Percentiles rank a stretch among this genome's conserved stretches.
These are phyloP conservation scores for Acleris sparsana DNA, from an alignment of 2,888 invertebrate species.

Conservation along the genomic window DNA sequence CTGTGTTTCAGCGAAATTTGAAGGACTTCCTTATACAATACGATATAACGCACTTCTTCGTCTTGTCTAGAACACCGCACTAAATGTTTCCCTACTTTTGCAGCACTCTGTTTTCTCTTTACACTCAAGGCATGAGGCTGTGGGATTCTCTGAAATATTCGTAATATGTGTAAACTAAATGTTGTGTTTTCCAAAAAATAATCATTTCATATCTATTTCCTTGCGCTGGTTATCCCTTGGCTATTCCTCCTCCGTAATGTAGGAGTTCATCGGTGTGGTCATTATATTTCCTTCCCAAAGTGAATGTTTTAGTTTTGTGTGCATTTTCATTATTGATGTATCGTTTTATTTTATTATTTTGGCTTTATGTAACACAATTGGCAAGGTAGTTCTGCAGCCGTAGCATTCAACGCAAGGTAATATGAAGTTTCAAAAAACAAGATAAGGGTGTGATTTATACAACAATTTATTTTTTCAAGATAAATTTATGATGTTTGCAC, in stretches of 20 bases:
- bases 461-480: background rate
- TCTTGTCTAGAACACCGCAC: constrained; percentile 72
- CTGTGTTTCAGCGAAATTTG: constrained; percentile 49
- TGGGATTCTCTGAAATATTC: constrained; percentile 50
- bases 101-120: constrained; percentile 63
- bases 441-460: background rate
- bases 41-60: constrained; percentile 64
- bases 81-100: constrained; percentile 70
- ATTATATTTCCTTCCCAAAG: constrained; percentile 3
- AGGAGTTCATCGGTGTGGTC: constrained; percentile 25
- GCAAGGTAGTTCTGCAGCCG: constrained; percentile 16
- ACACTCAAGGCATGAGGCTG: constrained; percentile 60
- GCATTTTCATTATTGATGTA: constrained; percentile 27
- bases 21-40: constrained; percentile 56
- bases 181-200: constrained; percentile 42
- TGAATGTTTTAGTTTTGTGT: constrained; percentile 21
- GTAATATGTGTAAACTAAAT: constrained; percentile 47
- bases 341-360: constrained; percentile 22
- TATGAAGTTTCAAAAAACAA: background rate
- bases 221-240: constrained; percentile 19
- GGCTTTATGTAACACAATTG: constrained; percentile 24
- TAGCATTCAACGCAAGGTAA: constrained; percentile 6
- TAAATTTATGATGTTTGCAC: constrained; percentile 19
- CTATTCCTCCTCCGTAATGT: constrained; percentile 15
- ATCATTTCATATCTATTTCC: constrained; percentile 8